These are phyloP conservation scores for Papilio dardanus DNA, from an alignment of 1,140 invertebrate genomes.

Conservation along the genomic window DNA sequence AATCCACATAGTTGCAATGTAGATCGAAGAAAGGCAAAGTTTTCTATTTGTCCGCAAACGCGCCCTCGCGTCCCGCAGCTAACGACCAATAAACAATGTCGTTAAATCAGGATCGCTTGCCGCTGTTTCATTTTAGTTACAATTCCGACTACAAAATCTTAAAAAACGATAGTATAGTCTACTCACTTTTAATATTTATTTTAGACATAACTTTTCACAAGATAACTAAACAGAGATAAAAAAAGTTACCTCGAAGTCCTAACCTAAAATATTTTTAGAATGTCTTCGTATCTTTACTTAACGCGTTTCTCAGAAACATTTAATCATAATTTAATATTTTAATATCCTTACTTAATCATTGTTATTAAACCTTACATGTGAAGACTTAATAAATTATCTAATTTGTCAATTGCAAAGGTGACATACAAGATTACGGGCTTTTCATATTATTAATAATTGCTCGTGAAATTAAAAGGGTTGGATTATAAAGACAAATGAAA, in stretches of 20 bases:
- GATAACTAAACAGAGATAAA: no score
- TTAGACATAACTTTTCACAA: no score
- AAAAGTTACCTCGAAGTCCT: no score
- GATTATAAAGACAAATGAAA: conserved; percentile 29
- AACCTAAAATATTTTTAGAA: no score
- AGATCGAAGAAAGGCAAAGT: background rate
- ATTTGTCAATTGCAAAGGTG: conserved; percentile 6
- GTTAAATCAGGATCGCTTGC: background rate
- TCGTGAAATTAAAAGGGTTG: conserved; percentile 11
- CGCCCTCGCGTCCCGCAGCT: background rate
- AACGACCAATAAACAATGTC: conserved; percentile 10
- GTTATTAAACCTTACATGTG: background rate
- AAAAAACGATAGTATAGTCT: background rate
- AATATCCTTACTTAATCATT: background rate
- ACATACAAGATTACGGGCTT: conserved; percentile 4
- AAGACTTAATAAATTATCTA: conserved; percentile 6
- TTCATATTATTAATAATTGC: conserved; percentile 12
- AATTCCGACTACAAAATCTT: background rate
- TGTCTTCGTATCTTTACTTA: background rate
- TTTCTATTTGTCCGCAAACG: background rate
- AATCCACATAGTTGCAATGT: background rate
- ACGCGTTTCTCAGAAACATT: background rate
- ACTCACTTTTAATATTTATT: no score
- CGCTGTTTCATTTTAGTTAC: background rate
- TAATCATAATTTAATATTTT: background rate